phyloP scores from a whole-genome alignment of 2,888 invertebrate genomes.

The Craniophora ligustri region DNA sequence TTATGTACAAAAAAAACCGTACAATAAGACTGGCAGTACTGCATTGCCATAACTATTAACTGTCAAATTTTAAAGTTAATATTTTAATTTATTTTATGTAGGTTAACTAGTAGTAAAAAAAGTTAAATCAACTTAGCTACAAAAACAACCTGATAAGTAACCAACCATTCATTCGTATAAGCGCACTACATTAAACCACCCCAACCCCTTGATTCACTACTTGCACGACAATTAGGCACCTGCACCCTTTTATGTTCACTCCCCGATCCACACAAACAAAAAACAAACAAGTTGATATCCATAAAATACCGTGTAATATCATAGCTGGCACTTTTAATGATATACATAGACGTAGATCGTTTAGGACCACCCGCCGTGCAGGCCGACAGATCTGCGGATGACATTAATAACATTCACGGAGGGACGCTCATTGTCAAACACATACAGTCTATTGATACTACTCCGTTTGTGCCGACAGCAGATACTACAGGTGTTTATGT shows the following conservation, averaged over 20 bases:
- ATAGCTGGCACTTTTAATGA: constrained; percentile 37
- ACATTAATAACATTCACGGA: constrained; percentile 72
- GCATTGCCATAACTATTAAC: too few species aligned
- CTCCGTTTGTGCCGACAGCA: constrained; percentile 19
- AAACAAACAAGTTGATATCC: constrained; percentile 32
- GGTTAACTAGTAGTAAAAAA: not conserved
- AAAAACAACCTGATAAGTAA: constrained; percentile 3
- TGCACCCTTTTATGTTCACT: constrained; percentile 31
- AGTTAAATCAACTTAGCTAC: not conserved
- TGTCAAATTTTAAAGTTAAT: too few species aligned
- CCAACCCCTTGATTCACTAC: constrained; percentile 13
- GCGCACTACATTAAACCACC: constrained; percentile 4
- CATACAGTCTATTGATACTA: constrained; percentile 44
- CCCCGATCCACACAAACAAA: constrained; percentile 28
- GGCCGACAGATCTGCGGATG: constrained; percentile 63
- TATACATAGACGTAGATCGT: constrained; percentile 39
- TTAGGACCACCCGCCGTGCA: constrained; percentile 48
- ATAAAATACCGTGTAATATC: constrained; percentile 38
- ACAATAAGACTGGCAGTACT: too few species aligned
- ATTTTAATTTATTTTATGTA: too few species aligned
- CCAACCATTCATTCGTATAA: constrained; percentile 17
- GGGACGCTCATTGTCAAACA: constrained; percentile 62
- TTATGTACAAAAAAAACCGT: too few species aligned
- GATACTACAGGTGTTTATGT: constrained; percentile 24
- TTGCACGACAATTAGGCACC: constrained; percentile 35